A percentile compares a stretch with the other conserved stretches of the same genome.
phyloP scores from a whole-genome alignment of 37 sponge, comb jelly and placozoan species.

The Dysidea cf. avara region DNA sequence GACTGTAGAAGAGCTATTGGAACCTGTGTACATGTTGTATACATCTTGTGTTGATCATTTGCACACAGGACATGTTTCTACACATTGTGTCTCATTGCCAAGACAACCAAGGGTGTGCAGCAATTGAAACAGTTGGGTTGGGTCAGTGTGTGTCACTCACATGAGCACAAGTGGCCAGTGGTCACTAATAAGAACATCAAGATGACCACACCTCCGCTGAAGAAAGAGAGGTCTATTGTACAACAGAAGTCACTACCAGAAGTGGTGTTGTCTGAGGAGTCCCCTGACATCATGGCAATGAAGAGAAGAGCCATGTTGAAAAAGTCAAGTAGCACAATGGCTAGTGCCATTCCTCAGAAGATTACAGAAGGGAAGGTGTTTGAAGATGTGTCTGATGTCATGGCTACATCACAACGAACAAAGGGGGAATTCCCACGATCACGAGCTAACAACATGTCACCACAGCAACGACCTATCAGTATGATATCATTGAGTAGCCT shows the following conservation, averaged over 20 bases:
- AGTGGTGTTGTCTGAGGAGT: background rate
- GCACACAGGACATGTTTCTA: conserved; percentile 76
- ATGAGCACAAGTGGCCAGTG: conserved; percentile 76
- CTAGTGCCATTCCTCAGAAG: background rate
- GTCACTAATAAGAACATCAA: conserved; percentile 5
- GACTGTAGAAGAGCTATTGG: too few species aligned
- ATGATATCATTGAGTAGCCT: too few species aligned
- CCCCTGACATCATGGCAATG: background rate
- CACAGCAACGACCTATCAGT: too few species aligned
- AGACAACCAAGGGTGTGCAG: conserved; percentile 60
- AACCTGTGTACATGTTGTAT: too few species aligned
- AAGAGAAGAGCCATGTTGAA: background rate
- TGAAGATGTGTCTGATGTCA: too few species aligned
- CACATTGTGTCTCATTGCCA: conserved; percentile 76
- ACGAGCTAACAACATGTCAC: too few species aligned
- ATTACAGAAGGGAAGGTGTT: background rate
- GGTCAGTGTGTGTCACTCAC: conserved; percentile 65
- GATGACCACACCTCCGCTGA: background rate
- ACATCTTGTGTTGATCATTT: too few species aligned
- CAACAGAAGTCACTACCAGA: too few species aligned
- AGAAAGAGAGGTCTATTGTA: background rate
- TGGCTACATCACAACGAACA: too few species aligned
- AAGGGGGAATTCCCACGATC: too few species aligned
- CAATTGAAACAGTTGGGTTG: conserved; percentile 54
- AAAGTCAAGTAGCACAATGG: background rate